Conservation (phyloP, 2,888 invertebrate species). For the Dendrolimus pini region DNA sequence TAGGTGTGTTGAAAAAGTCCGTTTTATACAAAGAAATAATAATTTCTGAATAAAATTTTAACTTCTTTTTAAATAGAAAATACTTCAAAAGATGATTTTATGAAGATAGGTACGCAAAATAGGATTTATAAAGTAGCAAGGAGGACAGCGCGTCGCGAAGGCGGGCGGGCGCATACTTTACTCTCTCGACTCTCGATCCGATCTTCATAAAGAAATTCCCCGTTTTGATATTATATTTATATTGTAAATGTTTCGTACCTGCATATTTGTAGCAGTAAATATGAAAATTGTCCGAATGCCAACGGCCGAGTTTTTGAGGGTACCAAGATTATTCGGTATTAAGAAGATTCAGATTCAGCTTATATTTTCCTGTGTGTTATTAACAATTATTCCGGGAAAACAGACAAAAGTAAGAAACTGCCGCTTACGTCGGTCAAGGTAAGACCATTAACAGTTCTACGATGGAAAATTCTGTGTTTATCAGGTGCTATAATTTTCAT, state of each 20-base stretch:
- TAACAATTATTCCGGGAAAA: neutral
- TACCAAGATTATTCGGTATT: conserved; percentile 63
- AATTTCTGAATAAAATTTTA: too few species aligned
- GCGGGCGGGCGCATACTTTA: conserved; percentile 58
- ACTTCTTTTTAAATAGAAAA: neutral
- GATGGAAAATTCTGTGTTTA: neutral
- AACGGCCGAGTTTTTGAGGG: conserved; percentile 58
- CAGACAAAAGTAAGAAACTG: neutral
- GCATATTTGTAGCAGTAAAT: conserved; percentile 77
- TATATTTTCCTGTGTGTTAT: neutral
- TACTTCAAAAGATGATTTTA: conserved; percentile 4
- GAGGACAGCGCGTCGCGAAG: conserved; percentile 39
- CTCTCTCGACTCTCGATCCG: conserved; percentile 66
- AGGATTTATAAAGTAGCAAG: conserved; percentile 47
- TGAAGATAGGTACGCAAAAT: conserved; percentile 15
- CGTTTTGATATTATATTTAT: conserved; percentile 78
- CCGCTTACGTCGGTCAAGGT: neutral
- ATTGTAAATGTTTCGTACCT: conserved; percentile 74
- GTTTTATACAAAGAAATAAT: too few species aligned
- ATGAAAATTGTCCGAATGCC: conserved; percentile 76
- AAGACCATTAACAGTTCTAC: neutral
- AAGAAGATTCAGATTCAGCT: conserved; percentile 42
- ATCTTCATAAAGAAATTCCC: conserved; percentile 77
- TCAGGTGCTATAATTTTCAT: conserved; percentile 1
- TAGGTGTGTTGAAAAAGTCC: too few species aligned